Conservation (phyloP, 1,140 invertebrate genomes). For the Semibalanus balanoides region DNA sequence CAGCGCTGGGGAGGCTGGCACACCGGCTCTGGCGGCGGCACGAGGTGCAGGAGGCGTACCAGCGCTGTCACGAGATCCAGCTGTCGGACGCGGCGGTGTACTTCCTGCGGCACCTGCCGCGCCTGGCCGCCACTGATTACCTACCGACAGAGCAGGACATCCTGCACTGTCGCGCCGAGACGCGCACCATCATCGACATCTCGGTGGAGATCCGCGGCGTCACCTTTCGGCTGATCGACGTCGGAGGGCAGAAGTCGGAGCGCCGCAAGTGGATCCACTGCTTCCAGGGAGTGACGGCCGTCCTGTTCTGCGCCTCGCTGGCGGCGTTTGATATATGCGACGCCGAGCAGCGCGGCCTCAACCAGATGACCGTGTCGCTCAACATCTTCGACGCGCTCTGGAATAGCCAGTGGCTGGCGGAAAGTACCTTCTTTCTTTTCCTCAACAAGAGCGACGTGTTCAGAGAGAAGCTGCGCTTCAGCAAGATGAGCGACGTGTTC, state of each 20-base stretch:
- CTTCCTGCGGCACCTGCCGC: not conserved
- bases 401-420: conserved; percentile 12
- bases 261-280: conserved; percentile 41
- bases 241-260: conserved; percentile 39
- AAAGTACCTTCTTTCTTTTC: conserved; percentile 12
- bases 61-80: not conserved
- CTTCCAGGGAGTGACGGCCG: conserved; percentile 34
- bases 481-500: not conserved
- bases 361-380: conserved; percentile 11
- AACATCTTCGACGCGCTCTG: conserved; percentile 9
- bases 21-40: not conserved
- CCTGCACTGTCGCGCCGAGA: conserved; percentile 11
- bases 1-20: not conserved
- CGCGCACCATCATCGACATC: conserved; percentile 12
- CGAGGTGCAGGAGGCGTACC: not conserved
- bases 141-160: conserved; percentile 12
- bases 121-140: not conserved
- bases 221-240: conserved; percentile 30
- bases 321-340: conserved; percentile 32
- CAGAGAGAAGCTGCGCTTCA: conserved; percentile 6
- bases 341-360: conserved; percentile 25
- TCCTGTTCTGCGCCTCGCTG: conserved; percentile 29
- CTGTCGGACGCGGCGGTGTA: not conserved
- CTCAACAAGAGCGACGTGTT: conserved; percentile 15
- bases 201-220: conserved; percentile 10